Percentiles rank a stretch among this genome's conserved stretches.
These are phyloP conservation scores for Microplitis manilae DNA, from an alignment of 2,888 invertebrate species.

Conservation along the genomic window DNA sequence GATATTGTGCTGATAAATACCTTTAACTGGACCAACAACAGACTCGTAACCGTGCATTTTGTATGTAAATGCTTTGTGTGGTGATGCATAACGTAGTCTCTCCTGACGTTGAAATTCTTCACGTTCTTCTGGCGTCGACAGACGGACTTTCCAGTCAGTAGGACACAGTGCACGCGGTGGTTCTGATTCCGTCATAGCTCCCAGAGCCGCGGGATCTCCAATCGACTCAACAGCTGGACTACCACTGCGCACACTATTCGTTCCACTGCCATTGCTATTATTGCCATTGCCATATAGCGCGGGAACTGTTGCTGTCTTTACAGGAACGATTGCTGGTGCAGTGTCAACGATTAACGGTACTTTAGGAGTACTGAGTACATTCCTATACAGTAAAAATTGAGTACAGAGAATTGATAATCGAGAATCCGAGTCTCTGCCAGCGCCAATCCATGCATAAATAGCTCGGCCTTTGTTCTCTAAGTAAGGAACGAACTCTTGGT, in stretches of 20 bases:
- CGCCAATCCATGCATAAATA: conserved; percentile 94
- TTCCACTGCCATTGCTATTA: conserved; percentile 49
- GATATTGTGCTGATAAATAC: conserved; percentile 79
- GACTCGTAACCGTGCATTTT: conserved; percentile 89
- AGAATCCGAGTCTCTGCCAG: conserved; percentile 90
- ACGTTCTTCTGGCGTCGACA: conserved; percentile 85
- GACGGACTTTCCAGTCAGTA: conserved; percentile 87
- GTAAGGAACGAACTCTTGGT: conserved; percentile 68
- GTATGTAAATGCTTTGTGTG: conserved; percentile 93
- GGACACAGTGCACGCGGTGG: conserved; percentile 77
- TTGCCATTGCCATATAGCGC: conserved; percentile 46
- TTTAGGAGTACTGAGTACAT: conserved; percentile 61
- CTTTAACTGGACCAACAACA: conserved; percentile 87
- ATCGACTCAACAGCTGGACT: conserved; percentile 62
- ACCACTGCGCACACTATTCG: conserved; percentile 53
- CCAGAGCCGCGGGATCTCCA: conserved; percentile 59
- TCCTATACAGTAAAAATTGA: conserved; percentile 82
- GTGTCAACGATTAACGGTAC: conserved; percentile 37
- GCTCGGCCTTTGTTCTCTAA: conserved; percentile 69
- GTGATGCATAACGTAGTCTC: conserved; percentile 86
- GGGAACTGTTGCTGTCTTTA: conserved; percentile 44
- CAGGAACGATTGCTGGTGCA: conserved; percentile 47
- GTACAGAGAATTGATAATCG: conserved; percentile 83
- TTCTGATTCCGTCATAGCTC: conserved; percentile 64
- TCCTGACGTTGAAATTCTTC: conserved; percentile 86